phyloP scores from a whole-genome alignment of 2,797 vertebrate genomes.

The Trichosurus vulpecula region DNA sequence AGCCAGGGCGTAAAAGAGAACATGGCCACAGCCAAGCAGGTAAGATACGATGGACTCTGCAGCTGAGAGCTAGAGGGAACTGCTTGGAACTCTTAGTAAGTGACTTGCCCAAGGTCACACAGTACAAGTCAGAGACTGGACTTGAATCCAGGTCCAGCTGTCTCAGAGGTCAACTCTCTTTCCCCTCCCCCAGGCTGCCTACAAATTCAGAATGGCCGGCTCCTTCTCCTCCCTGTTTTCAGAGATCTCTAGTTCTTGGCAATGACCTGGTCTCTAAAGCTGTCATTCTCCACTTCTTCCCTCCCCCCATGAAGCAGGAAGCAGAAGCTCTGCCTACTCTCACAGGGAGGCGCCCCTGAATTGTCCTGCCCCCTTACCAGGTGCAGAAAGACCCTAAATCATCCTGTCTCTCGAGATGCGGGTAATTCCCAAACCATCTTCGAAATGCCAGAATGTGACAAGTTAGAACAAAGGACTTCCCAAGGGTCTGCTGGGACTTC shows the following conservation, averaged over 20 bases:
- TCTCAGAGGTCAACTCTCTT: neutral
- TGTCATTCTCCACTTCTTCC: neutral
- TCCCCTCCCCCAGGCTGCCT: neutral
- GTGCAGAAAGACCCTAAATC: neutral
- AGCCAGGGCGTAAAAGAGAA: neutral
- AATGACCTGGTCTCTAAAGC: neutral
- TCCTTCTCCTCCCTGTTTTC: neutral
- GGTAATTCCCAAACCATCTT: conserved; percentile 2
- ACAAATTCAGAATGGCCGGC: neutral
- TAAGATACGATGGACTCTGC: neutral
- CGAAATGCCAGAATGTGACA: conserved; percentile 13
- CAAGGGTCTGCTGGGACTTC: neutral
- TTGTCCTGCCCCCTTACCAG: neutral
- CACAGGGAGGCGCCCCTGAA: neutral
- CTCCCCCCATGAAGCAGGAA: neutral
- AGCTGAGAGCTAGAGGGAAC: neutral
- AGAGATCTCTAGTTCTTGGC: neutral
- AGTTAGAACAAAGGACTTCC: neutral
- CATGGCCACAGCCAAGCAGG: neutral
- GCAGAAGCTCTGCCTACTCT: neutral
- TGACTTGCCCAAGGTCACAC: neutral
- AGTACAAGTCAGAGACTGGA: neutral
- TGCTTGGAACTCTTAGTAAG: neutral
- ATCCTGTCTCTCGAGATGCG: conserved; percentile 3
- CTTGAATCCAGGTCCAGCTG: neutral